Evolutionary conservation across 2,888 invertebrate genomes (phyloP).

Genomic region (Stenchaetothrips biformis): DNA sequence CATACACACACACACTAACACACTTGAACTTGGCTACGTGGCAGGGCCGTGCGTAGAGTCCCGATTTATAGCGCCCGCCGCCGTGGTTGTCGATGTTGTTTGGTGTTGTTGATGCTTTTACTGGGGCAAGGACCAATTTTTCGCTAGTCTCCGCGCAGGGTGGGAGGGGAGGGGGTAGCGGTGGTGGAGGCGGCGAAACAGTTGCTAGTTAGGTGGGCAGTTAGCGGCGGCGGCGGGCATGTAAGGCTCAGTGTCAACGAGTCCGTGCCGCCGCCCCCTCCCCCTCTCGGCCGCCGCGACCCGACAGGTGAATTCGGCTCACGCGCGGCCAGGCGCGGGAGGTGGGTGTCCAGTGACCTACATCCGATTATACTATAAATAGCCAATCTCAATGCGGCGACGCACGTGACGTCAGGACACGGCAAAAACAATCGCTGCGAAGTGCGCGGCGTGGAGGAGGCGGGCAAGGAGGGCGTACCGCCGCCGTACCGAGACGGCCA

Average conservation of each 20-base stretch:
- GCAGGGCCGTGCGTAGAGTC: not conserved
- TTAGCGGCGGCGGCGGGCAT: not conserved
- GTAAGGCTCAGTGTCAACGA: constrained; percentile 7
- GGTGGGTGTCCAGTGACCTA: not conserved
- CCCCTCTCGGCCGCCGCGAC: not conserved
- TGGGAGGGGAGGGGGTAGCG: too few species aligned
- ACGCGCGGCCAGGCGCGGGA: not conserved
- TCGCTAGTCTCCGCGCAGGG: not conserved
- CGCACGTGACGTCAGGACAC: not conserved
- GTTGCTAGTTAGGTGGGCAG: not conserved
- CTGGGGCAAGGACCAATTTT: constrained; percentile 18
- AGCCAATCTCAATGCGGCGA: not conserved
- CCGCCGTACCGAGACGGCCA: too few species aligned
- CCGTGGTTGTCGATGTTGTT: too few species aligned
- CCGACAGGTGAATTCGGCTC: not conserved
- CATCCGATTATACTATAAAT: constrained; percentile 1
- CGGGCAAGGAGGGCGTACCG: too few species aligned
- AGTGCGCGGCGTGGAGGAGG: not conserved
- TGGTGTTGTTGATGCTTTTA: not conserved
- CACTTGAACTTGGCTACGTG: not conserved
- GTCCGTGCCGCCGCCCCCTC: not conserved
- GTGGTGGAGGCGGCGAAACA: not conserved
- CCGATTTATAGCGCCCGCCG: not conserved
- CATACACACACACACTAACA: constrained; percentile 4
- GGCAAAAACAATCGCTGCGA: not conserved